Conservation (phyloP, 2,797 vertebrate species). For the Periophthalmus magnuspinnatus region DNA sequence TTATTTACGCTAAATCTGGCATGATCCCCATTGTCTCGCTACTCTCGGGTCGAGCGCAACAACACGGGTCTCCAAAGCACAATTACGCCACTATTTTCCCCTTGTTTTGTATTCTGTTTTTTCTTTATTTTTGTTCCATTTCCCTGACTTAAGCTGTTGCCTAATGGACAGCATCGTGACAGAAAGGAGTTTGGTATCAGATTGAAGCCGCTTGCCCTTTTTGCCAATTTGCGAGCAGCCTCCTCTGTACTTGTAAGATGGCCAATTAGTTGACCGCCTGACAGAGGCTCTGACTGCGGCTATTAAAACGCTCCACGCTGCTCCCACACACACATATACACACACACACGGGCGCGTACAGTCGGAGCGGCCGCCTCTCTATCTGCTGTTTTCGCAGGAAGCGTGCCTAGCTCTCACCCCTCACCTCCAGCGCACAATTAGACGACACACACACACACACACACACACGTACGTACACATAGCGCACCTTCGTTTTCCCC, state of each 20-base stretch:
- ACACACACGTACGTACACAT: slow-evolving; percentile 8
- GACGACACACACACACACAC: slow-evolving; percentile 44
- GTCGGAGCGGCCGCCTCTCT: slow-evolving; percentile 39
- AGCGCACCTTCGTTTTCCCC: slow-evolving; percentile 46
- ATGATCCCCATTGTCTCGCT: slow-evolving; percentile 69
- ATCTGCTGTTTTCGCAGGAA: slow-evolving; percentile 57
- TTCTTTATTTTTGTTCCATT: slow-evolving; percentile 76
- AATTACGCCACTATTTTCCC: slow-evolving; percentile 72
- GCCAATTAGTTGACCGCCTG: slow-evolving; percentile 83
- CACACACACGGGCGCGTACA: slow-evolving; percentile 7
- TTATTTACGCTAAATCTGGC: slow-evolving; percentile 74
- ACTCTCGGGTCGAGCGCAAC: slow-evolving; percentile 65
- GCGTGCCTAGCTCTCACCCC: slow-evolving; percentile 63
- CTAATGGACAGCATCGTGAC: slow-evolving; percentile 80
- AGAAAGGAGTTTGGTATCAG: slow-evolving; percentile 79
- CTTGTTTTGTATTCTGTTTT: slow-evolving; percentile 73
- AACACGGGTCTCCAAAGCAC: slow-evolving; percentile 68
- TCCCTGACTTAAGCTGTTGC: slow-evolving; percentile 78
- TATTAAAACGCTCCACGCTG: slow-evolving; percentile 76
- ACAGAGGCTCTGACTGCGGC: slow-evolving; percentile 77
- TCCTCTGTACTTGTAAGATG: slow-evolving; percentile 82
- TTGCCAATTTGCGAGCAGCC: slow-evolving; percentile 80
- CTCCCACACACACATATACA: slow-evolving; percentile 23
- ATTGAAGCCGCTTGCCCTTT: slow-evolving; percentile 81
- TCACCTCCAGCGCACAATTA: slow-evolving; percentile 68